Percentiles rank a stretch among this genome's conserved stretches.
Conservation (phyloP, 2,113 vertebrate genomes). For the Athene cunicularia region DNA sequence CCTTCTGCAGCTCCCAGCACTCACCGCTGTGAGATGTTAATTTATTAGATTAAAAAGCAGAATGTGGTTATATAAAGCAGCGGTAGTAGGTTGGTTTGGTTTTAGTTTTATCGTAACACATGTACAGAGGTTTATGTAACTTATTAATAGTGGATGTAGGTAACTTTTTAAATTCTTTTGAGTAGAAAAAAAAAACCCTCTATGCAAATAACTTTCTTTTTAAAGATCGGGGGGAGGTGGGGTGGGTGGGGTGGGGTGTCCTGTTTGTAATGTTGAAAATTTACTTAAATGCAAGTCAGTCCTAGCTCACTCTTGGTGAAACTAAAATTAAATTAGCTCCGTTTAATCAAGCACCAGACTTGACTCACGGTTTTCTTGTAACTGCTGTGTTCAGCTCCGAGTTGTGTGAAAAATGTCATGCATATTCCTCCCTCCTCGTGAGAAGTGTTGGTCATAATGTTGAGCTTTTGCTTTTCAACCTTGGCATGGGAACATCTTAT, state of each 20-base stretch:
- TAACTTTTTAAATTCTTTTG: neutral
- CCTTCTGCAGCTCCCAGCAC: neutral
- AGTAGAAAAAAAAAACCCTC: fast-evolving
- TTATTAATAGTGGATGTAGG: neutral
- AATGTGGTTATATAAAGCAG: neutral
- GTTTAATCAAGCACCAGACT: neutral
- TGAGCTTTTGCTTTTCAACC: neutral
- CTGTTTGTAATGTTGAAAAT: neutral
- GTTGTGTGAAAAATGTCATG: neutral
- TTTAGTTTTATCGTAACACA: neutral
- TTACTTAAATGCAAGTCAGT: neutral
- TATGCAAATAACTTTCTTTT: neutral
- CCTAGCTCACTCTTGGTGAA: neutral
- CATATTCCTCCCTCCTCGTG: neutral
- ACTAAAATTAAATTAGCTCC: neutral
- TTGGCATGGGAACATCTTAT: neutral
- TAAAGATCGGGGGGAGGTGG: neutral
- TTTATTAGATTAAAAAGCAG: neutral
- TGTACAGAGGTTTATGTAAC: neutral
- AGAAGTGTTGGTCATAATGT: neutral
- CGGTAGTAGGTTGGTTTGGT: neutral
- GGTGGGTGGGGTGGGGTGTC: too few relatives aligned
- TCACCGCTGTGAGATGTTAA: neutral
- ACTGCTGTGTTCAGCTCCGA: neutral
- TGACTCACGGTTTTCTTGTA: neutral